Conservation (phyloP, 2,797 vertebrate species). For the Semaprochilodus insignis region DNA sequence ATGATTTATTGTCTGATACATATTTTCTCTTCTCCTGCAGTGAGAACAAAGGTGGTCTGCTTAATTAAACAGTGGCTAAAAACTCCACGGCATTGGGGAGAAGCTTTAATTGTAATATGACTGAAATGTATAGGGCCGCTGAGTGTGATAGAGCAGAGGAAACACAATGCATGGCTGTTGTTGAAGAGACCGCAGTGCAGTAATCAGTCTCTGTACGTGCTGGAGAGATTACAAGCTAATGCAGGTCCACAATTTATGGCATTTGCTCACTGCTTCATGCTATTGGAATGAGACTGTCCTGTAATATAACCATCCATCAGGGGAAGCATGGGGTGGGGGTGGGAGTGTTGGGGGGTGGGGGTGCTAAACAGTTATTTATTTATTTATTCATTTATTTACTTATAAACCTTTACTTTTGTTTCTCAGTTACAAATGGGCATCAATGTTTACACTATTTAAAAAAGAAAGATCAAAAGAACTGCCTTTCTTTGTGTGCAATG, state of each 20-base stretch:
- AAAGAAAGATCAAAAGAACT: too few relatives aligned
- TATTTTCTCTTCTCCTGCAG: conserved; percentile 42
- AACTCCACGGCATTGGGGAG: conserved; percentile 26
- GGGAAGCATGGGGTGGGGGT: background rate
- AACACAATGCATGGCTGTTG: conserved; percentile 41
- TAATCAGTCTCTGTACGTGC: conserved; percentile 31
- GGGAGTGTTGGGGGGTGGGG: background rate
- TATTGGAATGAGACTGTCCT: background rate
- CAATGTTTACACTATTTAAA: too few relatives aligned
- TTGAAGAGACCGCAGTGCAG: conserved; percentile 6
- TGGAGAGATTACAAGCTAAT: conserved; percentile 25
- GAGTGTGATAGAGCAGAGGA: conserved; percentile 27
- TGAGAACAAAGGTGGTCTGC: conserved; percentile 30
- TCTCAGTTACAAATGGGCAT: background rate
- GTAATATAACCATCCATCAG: background rate
- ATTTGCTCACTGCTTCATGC: background rate
- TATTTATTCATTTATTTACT: background rate
- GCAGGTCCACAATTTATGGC: background rate
- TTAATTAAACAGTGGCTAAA: conserved; percentile 51
- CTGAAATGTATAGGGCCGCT: conserved; percentile 25
- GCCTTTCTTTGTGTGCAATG: background rate
- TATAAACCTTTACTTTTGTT: background rate
- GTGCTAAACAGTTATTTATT: background rate
- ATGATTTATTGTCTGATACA: conserved; percentile 48
- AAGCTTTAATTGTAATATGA: conserved; percentile 47